Evolutionary conservation across 1,140 invertebrate species (phyloP).

Genomic region (Sminthurinus signatus): DNA sequence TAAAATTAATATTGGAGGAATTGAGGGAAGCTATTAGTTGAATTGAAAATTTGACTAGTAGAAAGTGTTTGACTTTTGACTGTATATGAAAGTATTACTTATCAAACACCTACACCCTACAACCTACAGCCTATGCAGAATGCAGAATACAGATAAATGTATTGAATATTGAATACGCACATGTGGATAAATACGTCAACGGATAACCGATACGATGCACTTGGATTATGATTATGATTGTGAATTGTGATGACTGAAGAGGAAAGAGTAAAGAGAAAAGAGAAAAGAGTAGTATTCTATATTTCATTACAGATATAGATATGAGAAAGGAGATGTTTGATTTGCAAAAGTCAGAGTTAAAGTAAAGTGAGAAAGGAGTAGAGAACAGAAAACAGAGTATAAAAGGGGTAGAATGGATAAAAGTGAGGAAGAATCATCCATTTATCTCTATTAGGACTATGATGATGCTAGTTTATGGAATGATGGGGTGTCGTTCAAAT

Average conservation of each 20-base stretch:
- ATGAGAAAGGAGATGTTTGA: too few species aligned
- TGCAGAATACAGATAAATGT: too few species aligned
- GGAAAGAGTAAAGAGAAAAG: neutral
- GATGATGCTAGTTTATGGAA: slow-evolving; percentile 41
- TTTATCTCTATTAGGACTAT: slow-evolving; percentile 40
- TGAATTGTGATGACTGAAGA: neutral
- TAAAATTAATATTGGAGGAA: too few species aligned
- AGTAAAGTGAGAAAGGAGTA: slow-evolving; percentile 1
- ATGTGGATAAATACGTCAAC: too few species aligned
- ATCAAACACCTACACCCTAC: too few species aligned
- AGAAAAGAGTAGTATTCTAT: neutral
- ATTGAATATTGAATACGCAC: too few species aligned
- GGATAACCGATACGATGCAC: too few species aligned
- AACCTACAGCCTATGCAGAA: too few species aligned
- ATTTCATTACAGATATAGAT: slow-evolving; percentile 2
- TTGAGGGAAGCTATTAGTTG: slow-evolving; percentile 12
- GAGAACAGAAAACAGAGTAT: too few species aligned
- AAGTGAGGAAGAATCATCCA: slow-evolving; percentile 30
- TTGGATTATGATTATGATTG: too few species aligned
- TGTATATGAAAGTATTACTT: too few species aligned
- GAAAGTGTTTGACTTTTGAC: neutral
- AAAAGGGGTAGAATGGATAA: slow-evolving; percentile 14
- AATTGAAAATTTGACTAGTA: slow-evolving; percentile 5
- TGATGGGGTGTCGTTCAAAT: slow-evolving; percentile 40
- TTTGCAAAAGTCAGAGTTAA: slow-evolving; percentile 7